Percentiles rank a stretch among this genome's conserved stretches.
These are phyloP conservation scores for Pseudomyrmex concolor DNA, from an alignment of 1,140 invertebrate species.

Conservation along the genomic window DNA sequence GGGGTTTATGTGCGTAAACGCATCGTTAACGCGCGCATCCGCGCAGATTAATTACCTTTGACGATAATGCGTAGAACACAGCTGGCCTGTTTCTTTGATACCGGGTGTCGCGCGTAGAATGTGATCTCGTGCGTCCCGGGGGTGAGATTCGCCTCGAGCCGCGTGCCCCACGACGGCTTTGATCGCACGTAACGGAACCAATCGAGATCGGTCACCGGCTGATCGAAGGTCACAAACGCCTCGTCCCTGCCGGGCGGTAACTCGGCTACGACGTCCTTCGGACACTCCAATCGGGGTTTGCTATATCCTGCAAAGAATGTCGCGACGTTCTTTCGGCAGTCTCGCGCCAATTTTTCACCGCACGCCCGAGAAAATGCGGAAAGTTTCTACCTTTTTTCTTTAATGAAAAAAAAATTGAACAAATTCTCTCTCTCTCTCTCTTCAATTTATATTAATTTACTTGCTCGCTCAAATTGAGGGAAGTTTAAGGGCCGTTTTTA, in stretches of 20 bases:
- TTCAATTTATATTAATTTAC: too few species aligned
- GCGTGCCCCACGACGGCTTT: constrained; percentile 83
- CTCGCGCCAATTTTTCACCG: constrained; percentile 3
- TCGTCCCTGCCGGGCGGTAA: constrained; percentile 80
- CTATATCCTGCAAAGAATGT: constrained; percentile 78
- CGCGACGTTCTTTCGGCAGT: not conserved
- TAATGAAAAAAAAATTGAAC: not conserved
- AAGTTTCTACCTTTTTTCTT: not conserved
- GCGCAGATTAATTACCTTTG: constrained; percentile 77
- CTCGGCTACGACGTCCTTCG: constrained; percentile 81
- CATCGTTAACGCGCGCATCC: constrained; percentile 15
- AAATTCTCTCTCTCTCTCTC: not conserved
- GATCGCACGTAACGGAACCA: constrained; percentile 84
- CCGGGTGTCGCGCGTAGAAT: constrained; percentile 83
- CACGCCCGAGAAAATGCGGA: not conserved
- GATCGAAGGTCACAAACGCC: constrained; percentile 83
- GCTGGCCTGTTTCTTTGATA: constrained; percentile 83
- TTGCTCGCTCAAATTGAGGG: too few species aligned
- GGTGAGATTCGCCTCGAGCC: constrained; percentile 83
- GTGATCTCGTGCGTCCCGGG: constrained; percentile 81
- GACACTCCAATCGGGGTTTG: constrained; percentile 83
- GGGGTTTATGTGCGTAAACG: too few species aligned
- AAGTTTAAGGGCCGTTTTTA: too few species aligned
- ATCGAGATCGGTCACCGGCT: constrained; percentile 84
- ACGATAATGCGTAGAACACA: constrained; percentile 82